Conservation (phyloP, 2,888 invertebrate species). For the Sceliomorpha sp. region DNA sequence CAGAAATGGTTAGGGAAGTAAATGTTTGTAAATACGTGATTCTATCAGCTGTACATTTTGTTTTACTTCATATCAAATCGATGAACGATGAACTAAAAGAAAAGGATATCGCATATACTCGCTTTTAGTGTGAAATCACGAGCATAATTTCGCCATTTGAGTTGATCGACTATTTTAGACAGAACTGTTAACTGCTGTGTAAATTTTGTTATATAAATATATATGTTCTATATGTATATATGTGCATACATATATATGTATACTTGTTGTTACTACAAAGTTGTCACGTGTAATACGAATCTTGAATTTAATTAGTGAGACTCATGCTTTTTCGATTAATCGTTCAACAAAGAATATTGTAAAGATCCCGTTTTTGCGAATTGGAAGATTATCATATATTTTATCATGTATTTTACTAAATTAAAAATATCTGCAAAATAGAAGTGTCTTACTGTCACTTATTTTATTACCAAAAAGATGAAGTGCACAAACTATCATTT, state of each 20-base stretch:
- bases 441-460: conserved; percentile 62
- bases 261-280: conserved; percentile 25
- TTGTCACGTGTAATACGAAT: conserved; percentile 3
- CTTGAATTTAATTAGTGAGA: background rate
- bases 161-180: conserved; percentile 6
- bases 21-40: conserved; percentile 34
- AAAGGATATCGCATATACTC: background rate
- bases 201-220: conserved; percentile 47
- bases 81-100: conserved; percentile 16
- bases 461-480: conserved; percentile 60
- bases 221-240: conserved; percentile 19
- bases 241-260: conserved; percentile 19
- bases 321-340: conserved; percentile 32
- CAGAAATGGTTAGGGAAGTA: conserved; percentile 17
- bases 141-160: conserved; percentile 15
- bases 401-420: conserved; percentile 72
- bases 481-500: conserved; percentile 22
- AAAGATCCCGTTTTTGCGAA: conserved; percentile 42
- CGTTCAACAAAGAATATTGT: conserved; percentile 48
- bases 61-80: conserved; percentile 43
- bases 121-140: conserved; percentile 7
- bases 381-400: conserved; percentile 60
- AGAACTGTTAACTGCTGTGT: conserved; percentile 26
- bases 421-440: conserved; percentile 68
- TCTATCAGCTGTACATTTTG: conserved; percentile 60